A percentile compares a stretch with the other conserved stretches of the same genome.
Evolutionary conservation across 1,140 invertebrate genomes (phyloP).

Genomic region (Pemphigus obesinymphae): DNA sequence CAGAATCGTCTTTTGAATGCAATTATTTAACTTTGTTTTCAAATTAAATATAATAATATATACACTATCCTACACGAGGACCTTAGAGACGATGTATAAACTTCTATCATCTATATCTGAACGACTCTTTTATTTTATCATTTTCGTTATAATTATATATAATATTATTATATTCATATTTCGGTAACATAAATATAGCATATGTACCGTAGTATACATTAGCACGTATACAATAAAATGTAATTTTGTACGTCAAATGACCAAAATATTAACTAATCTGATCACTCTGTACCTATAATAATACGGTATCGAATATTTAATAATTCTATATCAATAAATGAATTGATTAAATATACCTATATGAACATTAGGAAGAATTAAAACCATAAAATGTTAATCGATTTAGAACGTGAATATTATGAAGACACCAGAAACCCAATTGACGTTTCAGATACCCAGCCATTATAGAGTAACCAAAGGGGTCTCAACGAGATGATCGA

Average conservation of each 20-base stretch:
- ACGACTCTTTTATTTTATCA: too few relatives aligned
- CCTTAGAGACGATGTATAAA: too few relatives aligned
- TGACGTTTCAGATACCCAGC: slow-evolving; percentile 4
- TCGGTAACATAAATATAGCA: not conserved
- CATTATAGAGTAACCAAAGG: slow-evolving; percentile 16
- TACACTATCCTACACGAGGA: too few relatives aligned
- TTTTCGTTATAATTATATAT: too few relatives aligned
- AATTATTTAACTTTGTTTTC: too few relatives aligned
- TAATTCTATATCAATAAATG: not conserved
- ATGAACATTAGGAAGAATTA: not conserved
- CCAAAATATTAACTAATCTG: not conserved
- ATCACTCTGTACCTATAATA: not conserved
- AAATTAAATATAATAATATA: too few relatives aligned
- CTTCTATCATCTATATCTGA: too few relatives aligned
- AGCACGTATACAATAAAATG: not conserved
- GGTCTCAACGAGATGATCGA: slow-evolving; percentile 33
- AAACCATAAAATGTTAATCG: slow-evolving; percentile 26
- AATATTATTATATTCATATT: not conserved
- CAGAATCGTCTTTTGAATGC: too few relatives aligned
- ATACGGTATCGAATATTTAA: not conserved
- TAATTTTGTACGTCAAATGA: not conserved
- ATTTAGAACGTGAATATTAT: slow-evolving; percentile 34
- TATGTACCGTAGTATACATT: too few relatives aligned
- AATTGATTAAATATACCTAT: not conserved
- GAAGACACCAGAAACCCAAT: slow-evolving; percentile 6